Evolutionary conservation across 2,888 invertebrate species (phyloP).

Genomic region (Pyrrhosoma nymphula): DNA sequence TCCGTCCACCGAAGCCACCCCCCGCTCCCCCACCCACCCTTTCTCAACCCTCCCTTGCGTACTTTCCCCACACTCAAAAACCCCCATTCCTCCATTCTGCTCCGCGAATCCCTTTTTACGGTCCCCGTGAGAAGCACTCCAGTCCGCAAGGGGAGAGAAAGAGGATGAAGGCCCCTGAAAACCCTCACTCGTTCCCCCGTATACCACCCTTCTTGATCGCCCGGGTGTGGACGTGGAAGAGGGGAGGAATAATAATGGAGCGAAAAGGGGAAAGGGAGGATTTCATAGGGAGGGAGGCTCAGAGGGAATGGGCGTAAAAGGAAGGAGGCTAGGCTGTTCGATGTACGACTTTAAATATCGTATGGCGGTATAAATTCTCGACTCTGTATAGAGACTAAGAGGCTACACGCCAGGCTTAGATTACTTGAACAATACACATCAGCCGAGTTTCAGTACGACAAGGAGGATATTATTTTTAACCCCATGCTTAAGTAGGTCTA

Average conservation of each 20-base stretch:
- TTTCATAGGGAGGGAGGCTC: slow-evolving; percentile 70
- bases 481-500: no score
- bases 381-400: no score
- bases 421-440: no score
- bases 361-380: no score
- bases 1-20: no score
- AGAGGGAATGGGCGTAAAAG: neutral
- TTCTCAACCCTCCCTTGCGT: neutral
- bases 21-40: neutral
- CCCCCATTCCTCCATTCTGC: neutral
- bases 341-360: slow-evolving; percentile 69
- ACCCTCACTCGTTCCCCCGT: neutral
- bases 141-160: neutral
- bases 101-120: neutral
- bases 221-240: slow-evolving; percentile 53
- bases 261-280: slow-evolving; percentile 72
- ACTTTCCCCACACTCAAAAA: neutral
- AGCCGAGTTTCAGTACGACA: no score
- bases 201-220: slow-evolving; percentile 55
- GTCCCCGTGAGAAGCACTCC: neutral
- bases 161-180: neutral
- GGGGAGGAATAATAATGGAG: slow-evolving; percentile 70
- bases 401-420: no score
- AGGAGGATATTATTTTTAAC: no score
- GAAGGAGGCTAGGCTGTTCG: slow-evolving; percentile 70